Conservation (phyloP, 2,888 invertebrate genomes). For the Heliconius aoede region DNA sequence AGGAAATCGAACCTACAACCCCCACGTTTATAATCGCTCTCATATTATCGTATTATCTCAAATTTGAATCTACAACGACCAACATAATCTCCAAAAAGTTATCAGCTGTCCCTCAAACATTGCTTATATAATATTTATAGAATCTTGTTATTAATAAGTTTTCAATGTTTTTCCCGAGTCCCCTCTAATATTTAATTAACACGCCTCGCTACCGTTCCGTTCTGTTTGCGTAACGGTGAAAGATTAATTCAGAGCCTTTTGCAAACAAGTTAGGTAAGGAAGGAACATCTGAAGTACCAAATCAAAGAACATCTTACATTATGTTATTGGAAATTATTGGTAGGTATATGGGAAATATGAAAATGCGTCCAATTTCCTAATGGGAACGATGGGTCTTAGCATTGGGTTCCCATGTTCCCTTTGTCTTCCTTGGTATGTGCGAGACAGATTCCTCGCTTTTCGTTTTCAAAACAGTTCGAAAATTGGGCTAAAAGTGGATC, state of each 20-base stretch:
- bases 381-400: too few relatives aligned
- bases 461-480: too few relatives aligned
- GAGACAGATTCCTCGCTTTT: too few relatives aligned
- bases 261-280: slow-evolving; percentile 21
- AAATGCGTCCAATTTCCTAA: neutral
- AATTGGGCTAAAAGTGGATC: too few relatives aligned
- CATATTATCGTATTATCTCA: neutral
- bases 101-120: neutral
- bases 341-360: neutral
- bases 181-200: slow-evolving; percentile 25
- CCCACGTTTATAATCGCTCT: neutral
- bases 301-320: slow-evolving; percentile 1
- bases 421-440: too few relatives aligned
- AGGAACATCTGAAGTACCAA: slow-evolving; percentile 12
- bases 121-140: neutral
- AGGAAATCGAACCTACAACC: too few relatives aligned
- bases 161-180: slow-evolving; percentile 15
- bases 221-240: slow-evolving; percentile 20
- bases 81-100: neutral
- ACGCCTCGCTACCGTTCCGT: slow-evolving; percentile 9
- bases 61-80: neutral
- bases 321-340: neutral
- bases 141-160: slow-evolving; percentile 15
- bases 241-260: slow-evolving; percentile 22
- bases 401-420: too few relatives aligned